phyloP scores from a whole-genome alignment of 2,113 vertebrate species.

The Larimichthys polyactis region DNA sequence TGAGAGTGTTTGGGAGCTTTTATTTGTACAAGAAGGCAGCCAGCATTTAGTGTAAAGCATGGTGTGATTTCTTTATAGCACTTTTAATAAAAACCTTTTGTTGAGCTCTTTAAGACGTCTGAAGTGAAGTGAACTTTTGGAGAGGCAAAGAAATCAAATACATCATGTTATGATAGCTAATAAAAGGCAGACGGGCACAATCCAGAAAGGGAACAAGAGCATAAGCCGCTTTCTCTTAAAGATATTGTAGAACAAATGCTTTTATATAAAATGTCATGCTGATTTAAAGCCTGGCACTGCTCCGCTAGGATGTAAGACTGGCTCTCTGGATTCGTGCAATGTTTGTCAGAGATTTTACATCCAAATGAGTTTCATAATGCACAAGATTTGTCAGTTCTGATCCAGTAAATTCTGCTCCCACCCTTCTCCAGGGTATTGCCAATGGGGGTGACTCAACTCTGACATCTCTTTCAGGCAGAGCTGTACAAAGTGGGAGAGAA shows the following conservation, averaged over 20 bases:
- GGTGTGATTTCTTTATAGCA: slow-evolving; percentile 3
- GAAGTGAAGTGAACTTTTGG: slow-evolving; percentile 20
- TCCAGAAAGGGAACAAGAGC: background rate
- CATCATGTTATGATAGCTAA: slow-evolving; percentile 19
- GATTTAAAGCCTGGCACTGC: slow-evolving; percentile 34
- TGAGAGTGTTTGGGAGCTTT: slow-evolving; percentile 4
- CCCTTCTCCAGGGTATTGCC: background rate
- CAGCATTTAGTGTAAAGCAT: slow-evolving; percentile 23
- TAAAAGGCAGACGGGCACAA: slow-evolving; percentile 19
- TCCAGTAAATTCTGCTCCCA: slow-evolving; percentile 16
- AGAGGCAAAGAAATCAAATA: slow-evolving; percentile 7
- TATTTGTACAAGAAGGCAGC: slow-evolving; percentile 31
- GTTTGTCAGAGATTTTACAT: slow-evolving; percentile 41
- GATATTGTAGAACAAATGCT: background rate
- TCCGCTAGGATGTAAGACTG: slow-evolving; percentile 15
- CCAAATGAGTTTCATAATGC: slow-evolving; percentile 41
- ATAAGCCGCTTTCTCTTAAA: slow-evolving; percentile 11
- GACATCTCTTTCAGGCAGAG: slow-evolving; percentile 12
- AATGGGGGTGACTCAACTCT: background rate
- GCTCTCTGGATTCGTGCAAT: background rate
- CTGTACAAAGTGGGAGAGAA: background rate
- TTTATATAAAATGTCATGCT: slow-evolving; percentile 28
- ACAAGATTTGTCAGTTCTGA: slow-evolving; percentile 47
- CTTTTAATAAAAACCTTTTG: slow-evolving; percentile 22
- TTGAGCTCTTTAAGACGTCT: slow-evolving; percentile 23